Evolutionary conservation across 1,140 invertebrate species (phyloP).

Genomic region (Neotoxoptera formosana): DNA sequence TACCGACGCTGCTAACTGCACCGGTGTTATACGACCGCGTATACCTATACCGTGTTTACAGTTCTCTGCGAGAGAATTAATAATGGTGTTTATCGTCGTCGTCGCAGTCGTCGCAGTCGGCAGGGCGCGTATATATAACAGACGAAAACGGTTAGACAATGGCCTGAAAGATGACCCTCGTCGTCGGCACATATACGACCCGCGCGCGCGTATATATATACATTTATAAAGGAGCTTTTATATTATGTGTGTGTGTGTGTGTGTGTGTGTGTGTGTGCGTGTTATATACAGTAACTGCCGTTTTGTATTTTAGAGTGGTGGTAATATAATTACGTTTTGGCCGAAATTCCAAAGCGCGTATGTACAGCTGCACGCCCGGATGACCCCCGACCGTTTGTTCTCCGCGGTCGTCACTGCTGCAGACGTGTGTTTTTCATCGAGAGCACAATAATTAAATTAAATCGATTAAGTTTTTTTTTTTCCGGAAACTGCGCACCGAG

Average conservation of each 20-base stretch:
- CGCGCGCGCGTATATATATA: not conserved
- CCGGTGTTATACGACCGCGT: not conserved
- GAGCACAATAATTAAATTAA: too few relatives aligned
- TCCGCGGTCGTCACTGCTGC: too few relatives aligned
- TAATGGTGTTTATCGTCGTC: not conserved
- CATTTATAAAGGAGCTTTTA: not conserved
- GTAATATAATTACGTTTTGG: not conserved
- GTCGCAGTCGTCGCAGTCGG: too few relatives aligned
- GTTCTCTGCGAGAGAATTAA: not conserved
- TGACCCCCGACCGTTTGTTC: not conserved
- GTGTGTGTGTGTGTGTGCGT: too few relatives aligned
- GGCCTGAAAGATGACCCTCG: not conserved
- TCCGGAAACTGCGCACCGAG: not conserved
- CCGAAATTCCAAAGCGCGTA: not conserved
- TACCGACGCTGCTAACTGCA: not conserved
- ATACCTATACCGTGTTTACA: not conserved
- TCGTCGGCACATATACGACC: not conserved
- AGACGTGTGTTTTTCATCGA: not conserved
- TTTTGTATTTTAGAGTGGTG: not conserved
- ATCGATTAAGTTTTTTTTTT: not conserved
- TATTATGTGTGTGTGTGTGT: not conserved
- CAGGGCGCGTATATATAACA: not conserved
- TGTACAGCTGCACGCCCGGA: not conserved
- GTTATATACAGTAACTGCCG: not conserved
- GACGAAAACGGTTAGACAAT: slow-evolving; percentile 14